phyloP scores from a whole-genome alignment of 2,888 invertebrate genomes.

The Catotricha subobsoleta region DNA sequence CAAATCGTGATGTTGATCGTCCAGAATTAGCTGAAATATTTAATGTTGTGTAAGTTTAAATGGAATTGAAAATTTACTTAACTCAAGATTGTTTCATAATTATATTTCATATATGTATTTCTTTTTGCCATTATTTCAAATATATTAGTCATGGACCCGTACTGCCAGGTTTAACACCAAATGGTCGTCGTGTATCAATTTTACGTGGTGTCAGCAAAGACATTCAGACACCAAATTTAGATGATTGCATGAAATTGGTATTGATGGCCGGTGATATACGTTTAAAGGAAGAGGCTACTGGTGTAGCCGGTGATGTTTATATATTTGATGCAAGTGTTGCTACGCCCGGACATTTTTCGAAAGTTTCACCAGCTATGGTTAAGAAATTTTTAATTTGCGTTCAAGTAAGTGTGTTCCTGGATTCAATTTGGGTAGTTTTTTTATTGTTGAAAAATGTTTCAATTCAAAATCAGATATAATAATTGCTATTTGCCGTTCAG shows the following conservation, averaged over 20 bases:
- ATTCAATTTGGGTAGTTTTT: no score
- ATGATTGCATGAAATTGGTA: constrained; percentile 63
- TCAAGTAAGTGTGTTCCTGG: constrained; percentile 33
- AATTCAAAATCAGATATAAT: no score
- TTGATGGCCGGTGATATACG: constrained; percentile 74
- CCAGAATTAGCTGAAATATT: constrained; percentile 54
- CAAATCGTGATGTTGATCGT: constrained; percentile 51
- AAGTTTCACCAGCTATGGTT: constrained; percentile 62
- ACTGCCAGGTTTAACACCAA: constrained; percentile 61
- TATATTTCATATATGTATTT: neutral
- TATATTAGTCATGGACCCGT: constrained; percentile 45
- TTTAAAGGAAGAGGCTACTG: constrained; percentile 54
- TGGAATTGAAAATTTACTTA: neutral
- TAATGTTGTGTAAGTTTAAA: constrained; percentile 46
- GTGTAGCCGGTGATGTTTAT: constrained; percentile 72
- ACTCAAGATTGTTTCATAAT: neutral
- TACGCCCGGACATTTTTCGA: constrained; percentile 63
- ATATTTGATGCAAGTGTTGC: constrained; percentile 63
- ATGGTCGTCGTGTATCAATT: constrained; percentile 57
- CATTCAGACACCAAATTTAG: constrained; percentile 47
- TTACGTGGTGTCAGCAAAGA: constrained; percentile 57
- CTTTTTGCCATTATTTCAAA: neutral
- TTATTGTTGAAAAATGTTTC: no score
- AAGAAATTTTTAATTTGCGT: constrained; percentile 76
- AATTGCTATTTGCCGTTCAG: no score